Evolutionary conservation across 2,113 vertebrate species (phyloP), one percentile per base, ranked within the genome.

Genomic region (Arvicanthis niloticus): DNA sequence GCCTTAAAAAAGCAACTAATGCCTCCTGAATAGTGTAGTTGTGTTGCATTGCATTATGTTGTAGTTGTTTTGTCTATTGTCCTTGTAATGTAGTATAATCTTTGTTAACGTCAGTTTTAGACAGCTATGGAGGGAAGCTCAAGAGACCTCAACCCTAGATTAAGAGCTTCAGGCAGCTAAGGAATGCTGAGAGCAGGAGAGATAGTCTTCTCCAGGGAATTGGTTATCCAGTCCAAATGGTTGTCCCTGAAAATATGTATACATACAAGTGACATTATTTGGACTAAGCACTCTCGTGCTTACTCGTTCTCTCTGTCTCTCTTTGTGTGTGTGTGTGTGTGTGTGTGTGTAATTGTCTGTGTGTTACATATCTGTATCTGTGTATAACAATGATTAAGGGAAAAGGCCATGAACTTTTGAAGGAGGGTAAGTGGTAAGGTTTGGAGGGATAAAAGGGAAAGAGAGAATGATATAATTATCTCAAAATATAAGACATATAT

Each of bases 1-100:
- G 15, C 31, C 85, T 7, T 94, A 65, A 67, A 94, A 97, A 96
- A 42, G 15, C 81, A 94, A 53, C 26, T 65, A 85, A 19, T 42
- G 10, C 58, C 40, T 85, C 58, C 58, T 65, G 40, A 37, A 34
- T 68, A 31, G 16, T 15, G 31, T 34, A 68, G 62, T 29, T 65
- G 58, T 56, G 10, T 11, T 65, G 26, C 62, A 29, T 65, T 65
- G 62, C 62, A 65, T 65, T 65, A 13, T 29, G 15, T 6, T 68
- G 67, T 34, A 16, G 67, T 34, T 68, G 67, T 34, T 68, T 29
- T 68, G 31, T 68, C 67, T 68, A 4, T 68, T 68, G 31, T 68
- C 10, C 29, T 67, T 31, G 62, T 68, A 34, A 68, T 34, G 67
- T 68, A 68, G n/a, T 42, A 13, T 62, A 31, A 13, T 84, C 15